Evolutionary conservation across 2,888 invertebrate species (phyloP).

Genomic region (Allolobophora icterica): DNA sequence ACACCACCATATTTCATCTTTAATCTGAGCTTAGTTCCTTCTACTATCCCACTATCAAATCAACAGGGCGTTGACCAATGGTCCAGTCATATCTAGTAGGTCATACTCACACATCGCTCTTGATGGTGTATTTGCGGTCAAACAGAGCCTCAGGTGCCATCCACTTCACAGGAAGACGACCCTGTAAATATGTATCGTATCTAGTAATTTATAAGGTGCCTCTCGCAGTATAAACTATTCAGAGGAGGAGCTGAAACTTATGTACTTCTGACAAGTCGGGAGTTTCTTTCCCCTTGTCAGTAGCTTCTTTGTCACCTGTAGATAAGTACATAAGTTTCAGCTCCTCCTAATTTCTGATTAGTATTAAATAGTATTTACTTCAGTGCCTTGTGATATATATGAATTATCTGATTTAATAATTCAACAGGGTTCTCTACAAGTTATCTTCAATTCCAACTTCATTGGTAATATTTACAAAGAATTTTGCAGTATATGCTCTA

Average conservation of each 20-base stretch:
- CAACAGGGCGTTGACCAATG: background rate
- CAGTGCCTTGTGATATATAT: background rate
- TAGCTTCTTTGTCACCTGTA: too few species aligned
- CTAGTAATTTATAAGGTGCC: too few species aligned
- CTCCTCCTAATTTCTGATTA: background rate
- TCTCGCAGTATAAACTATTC: too few species aligned
- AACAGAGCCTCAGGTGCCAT: conserved; percentile 98
- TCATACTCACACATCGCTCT: conserved; percentile 73
- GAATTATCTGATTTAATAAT: background rate
- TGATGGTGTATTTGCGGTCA: conserved; percentile 83
- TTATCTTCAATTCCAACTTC: background rate
- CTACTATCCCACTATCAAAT: background rate
- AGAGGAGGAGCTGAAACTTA: too few species aligned
- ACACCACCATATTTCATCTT: background rate
- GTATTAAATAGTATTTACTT: background rate
- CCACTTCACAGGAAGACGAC: conserved; percentile 96
- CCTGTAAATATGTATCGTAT: conserved; percentile 66
- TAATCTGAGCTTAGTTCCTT: background rate
- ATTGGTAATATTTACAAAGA: background rate
- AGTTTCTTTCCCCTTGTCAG: too few species aligned
- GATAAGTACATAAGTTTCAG: background rate
- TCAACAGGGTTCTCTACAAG: background rate
- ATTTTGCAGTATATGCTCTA: background rate
- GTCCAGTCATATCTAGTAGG: background rate
- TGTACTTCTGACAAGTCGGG: too few species aligned